Conservation (phyloP, 2,113 vertebrate species). For the Manacus vitellinus region DNA sequence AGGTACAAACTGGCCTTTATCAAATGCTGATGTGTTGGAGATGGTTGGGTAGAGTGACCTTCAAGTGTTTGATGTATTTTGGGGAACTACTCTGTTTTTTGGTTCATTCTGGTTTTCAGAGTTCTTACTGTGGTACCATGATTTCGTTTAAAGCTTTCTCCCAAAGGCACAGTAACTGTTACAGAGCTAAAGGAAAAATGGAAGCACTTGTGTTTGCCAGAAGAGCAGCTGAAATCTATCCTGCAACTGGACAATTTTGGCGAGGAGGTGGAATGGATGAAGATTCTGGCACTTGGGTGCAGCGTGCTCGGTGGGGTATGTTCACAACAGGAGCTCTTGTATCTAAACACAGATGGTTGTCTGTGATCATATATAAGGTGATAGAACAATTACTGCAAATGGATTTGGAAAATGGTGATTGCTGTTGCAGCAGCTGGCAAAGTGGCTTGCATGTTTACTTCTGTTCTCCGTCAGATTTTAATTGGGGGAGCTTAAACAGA, state of each 20-base stretch:
- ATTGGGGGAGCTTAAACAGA: neutral
- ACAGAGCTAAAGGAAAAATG: constrained; percentile 80
- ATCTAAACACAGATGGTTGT: neutral
- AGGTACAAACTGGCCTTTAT: constrained; percentile 70
- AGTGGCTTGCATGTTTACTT: neutral
- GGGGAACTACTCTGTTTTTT: neutral
- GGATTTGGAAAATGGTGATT: neutral
- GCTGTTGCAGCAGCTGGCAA: neutral
- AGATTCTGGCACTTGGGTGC: constrained; percentile 87
- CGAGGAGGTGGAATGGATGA: constrained; percentile 80
- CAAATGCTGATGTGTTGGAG: neutral
- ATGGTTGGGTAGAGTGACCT: neutral
- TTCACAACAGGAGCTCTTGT: neutral
- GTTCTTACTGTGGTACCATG: neutral
- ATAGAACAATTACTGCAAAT: neutral
- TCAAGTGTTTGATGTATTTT: neutral
- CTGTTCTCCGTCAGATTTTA: neutral
- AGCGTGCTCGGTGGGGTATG: constrained; percentile 83
- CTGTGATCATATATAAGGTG: neutral
- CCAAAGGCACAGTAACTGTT: constrained; percentile 37
- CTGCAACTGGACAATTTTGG: constrained; percentile 75
- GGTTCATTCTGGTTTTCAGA: neutral
- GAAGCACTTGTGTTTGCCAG: constrained; percentile 81
- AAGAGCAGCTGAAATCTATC: constrained; percentile 76
- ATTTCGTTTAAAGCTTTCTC: constrained; percentile 64